Base-by-base conservation (phyloP, 2,113 vertebrate genomes). In the Trichomycterus rosablanca region DNA sequence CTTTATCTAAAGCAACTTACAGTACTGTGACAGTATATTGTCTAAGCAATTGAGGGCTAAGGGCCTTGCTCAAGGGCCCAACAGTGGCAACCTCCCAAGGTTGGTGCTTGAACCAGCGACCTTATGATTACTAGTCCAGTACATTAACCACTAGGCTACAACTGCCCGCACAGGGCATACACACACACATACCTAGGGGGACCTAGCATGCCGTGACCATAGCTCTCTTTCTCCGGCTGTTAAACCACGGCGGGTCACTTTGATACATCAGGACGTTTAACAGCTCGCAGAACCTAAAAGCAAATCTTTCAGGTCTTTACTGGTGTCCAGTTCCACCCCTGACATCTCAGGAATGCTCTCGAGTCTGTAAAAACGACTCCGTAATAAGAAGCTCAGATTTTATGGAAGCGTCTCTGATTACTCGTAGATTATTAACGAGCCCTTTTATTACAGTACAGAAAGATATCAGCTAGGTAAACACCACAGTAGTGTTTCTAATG, bases 171-270 rank as follows among this genome's bases (percentile, higher is more conserved):
- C n/a, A n/a, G n/a, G n/a, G n/a, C n/a, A n/a, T n/a, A n/a, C n/a
- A n/a, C n/a, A n/a, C n/a, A n/a, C n/a, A n/a, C n/a, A n/a, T 46
- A 43, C 44, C 34, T 19, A 39, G 48, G 30, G 20, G 26, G 26
- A 30, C 7, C 26, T 32, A 55, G 40, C 32, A 11, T 40, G 23
- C 15, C 42, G 24, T 55, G 50, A 49, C 51, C 58, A 23, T 56
- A 42, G 22, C 57, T 61, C 59, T 68, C 39, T 32, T 46, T 53
- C 48, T 48, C 39, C 54, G 51, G 34, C 66, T 55, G 30, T 68
- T 59, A 67, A 59, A 55, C 61, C 58, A 61, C 34, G 15, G 43
- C 39, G 34, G 65, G 43, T 44, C 22, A 46, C 58, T 48, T 37
- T 61, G 58, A 46, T 46, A 22, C 23, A n/a, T 28, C 7, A n/a